Evolutionary conservation across 2,888 invertebrate genomes (phyloP), one percentile per base, ranked within the genome.

Genomic region (Junonia oenone): DNA sequence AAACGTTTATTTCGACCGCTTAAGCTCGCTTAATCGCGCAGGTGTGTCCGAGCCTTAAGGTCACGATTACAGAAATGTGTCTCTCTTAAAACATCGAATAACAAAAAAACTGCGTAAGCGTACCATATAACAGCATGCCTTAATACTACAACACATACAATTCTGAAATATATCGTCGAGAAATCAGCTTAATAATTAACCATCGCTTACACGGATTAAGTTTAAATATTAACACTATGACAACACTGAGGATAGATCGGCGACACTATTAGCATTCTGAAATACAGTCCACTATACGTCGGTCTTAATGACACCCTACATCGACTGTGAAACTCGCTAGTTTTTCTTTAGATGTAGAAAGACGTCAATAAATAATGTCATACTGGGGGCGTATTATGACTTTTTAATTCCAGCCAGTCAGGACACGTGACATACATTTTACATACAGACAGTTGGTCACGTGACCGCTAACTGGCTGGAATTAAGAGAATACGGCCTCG

Each of bases 101-200:
- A 45, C 27, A 11, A 45, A 52, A 29, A 33, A 33, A 46, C 52
- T 27, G 52, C 27, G 26, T 13, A 51, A 51, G 33, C 45, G 17
- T 52, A 13, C 46, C n/a, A 52, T 19, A 17, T 52, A 46, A 38
- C 29, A 13, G 26, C 35, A 46, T 46, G 29, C 19, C 52, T 46
- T 52, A 52, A 43, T 14, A n/a, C 52, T 52, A 52, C 37, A 46
- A 52, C 52, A 46, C 52, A 46, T 38, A 52, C 46, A 38, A 45
- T 35, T 45, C 38, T 4, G 13, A 43, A 43, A 13, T 14, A 15
- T 15, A 43, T 11, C 6, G n/a, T 43, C 26, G 26, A n/a, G n/a
- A 43, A 43, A 43, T 43, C 43, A 26, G 1, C 26, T 43, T 43
- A 43, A 26, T 43, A n/a, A 40, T 19, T 19, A 40, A 38, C 38